Base-by-base conservation (phyloP, 2,797 vertebrate genomes). In the Chlorospingus semifuscus region DNA sequence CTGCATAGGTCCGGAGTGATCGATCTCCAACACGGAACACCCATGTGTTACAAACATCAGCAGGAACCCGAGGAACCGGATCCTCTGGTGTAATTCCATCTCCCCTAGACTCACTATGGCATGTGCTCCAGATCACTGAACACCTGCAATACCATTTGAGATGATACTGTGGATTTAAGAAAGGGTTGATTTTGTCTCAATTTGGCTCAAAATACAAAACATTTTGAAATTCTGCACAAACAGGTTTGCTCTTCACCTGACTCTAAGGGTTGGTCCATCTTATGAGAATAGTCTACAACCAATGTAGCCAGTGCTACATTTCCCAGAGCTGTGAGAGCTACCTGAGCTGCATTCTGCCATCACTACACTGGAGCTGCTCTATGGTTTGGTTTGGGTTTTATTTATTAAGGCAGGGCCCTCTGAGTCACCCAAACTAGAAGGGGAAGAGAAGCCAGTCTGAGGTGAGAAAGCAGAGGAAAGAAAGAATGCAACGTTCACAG, bases 11-110 rank as follows among this genome's bases (percentile, higher is more conserved):
- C 78, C 29, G 34, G 26, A 93, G 49, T 42, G 90, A 97, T 12
- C 15, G 21, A 95, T 94, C 91, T 88, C 89, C 23, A 47, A 74
- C 78, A 71, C 94, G 70, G 34, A 93, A 96, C 68, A 71, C 75
- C 81, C 89, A 64, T 64, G 60, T 94, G 91, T 89, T 93, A 95
- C 24, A 93, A 96, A 95, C 93, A 93, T 82, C 96, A 95, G 85
- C 79, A 90, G 79, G 90, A 97, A 96, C 74, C 14, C 53, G 83
- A 89, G 83, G 94, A 97, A 97, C 72, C 17, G 3, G 96, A 95
- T 95, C 91, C 47, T 91, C 92, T 71, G 34, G 47, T n/a, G 56
- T 16, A 57, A 46, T 91, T 90, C 80, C 68, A 80, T 78, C 91
- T 86, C 78, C 86, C 92, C 87, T 92, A 70, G 59, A 83, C 76